Evolutionary conservation across 2,797 vertebrate genomes (phyloP).

Genomic region (Phyllotis vaccarum): DNA sequence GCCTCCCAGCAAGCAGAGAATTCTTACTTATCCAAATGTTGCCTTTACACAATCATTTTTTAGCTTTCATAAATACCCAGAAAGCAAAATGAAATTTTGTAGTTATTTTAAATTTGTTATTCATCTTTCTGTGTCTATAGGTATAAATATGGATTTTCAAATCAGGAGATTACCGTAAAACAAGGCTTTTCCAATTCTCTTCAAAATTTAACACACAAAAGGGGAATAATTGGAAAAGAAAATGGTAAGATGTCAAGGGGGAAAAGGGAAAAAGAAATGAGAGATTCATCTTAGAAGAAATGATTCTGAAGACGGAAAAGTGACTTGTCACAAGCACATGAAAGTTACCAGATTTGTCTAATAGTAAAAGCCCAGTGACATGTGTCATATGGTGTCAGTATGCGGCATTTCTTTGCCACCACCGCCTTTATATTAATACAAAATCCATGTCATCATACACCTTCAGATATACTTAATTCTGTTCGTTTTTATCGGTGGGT

Average conservation of each 20-base stretch:
- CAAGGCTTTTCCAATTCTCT: slow-evolving; percentile 40
- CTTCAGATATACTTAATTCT: slow-evolving; percentile 44
- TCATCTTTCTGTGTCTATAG: slow-evolving; percentile 50
- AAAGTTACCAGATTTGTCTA: slow-evolving; percentile 59
- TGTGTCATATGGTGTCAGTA: slow-evolving; percentile 44
- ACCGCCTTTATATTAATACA: slow-evolving; percentile 15
- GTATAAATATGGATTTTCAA: slow-evolving; percentile 65
- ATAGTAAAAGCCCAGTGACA: slow-evolving; percentile 73
- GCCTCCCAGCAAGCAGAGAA: neutral
- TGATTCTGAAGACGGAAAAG: neutral
- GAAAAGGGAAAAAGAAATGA: neutral
- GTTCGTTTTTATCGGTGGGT: no score
- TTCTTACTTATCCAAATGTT: slow-evolving; percentile 23
- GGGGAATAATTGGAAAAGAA: neutral
- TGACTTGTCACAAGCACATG: slow-evolving; percentile 7
- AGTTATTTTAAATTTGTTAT: slow-evolving; percentile 70
- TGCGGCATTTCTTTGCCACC: neutral
- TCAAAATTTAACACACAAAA: slow-evolving; percentile 30
- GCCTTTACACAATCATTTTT: slow-evolving; percentile 33
- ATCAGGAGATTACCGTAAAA: slow-evolving; percentile 52
- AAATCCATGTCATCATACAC: slow-evolving; percentile 30
- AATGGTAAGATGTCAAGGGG: neutral
- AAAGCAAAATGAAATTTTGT: slow-evolving; percentile 56
- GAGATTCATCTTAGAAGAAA: slow-evolving; percentile 53
- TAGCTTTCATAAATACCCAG: slow-evolving; percentile 8